Evolutionary conservation across 1,140 invertebrate species (phyloP).

Genomic region (Popillia japonica): DNA sequence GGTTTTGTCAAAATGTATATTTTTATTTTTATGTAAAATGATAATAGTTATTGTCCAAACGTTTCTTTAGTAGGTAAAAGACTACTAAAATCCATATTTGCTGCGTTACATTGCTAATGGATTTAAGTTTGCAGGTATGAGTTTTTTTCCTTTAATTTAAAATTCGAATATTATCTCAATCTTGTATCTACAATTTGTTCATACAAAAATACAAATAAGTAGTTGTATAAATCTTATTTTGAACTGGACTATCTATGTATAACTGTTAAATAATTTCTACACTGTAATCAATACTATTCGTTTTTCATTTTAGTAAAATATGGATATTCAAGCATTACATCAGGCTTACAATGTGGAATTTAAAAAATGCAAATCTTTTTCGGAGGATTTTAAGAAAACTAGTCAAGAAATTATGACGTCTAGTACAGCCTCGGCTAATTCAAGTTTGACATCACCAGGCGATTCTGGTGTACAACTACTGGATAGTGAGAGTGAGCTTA

Average conservation of each 20-base stretch:
- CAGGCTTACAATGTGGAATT: slow-evolving; percentile 2
- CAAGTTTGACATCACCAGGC: slow-evolving; percentile 58
- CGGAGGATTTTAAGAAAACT: slow-evolving; percentile 29
- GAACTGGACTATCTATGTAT: background rate
- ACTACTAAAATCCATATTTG: background rate
- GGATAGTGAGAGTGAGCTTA: slow-evolving; percentile 66
- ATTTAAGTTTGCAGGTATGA: background rate
- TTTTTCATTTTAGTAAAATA: slow-evolving; percentile 19
- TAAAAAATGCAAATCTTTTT: slow-evolving; percentile 34
- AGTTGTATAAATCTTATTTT: background rate
- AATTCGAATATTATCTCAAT: background rate
- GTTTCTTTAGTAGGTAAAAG: background rate
- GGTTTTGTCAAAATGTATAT: slow-evolving; percentile 34
- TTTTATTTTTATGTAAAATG: slow-evolving; percentile 35
- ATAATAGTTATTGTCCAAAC: background rate
- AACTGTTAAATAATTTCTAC: background rate
- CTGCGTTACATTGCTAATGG: background rate
- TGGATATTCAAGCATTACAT: slow-evolving; percentile 19
- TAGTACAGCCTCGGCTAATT: slow-evolving; percentile 54
- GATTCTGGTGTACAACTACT: slow-evolving; percentile 65
- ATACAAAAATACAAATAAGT: background rate
- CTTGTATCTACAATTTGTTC: background rate
- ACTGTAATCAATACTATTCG: background rate
- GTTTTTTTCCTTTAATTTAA: background rate
- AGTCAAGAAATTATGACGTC: slow-evolving; percentile 53